Base-by-base conservation (phyloP, 2,797 vertebrate genomes). In the Lerista edwardsae region DNA sequence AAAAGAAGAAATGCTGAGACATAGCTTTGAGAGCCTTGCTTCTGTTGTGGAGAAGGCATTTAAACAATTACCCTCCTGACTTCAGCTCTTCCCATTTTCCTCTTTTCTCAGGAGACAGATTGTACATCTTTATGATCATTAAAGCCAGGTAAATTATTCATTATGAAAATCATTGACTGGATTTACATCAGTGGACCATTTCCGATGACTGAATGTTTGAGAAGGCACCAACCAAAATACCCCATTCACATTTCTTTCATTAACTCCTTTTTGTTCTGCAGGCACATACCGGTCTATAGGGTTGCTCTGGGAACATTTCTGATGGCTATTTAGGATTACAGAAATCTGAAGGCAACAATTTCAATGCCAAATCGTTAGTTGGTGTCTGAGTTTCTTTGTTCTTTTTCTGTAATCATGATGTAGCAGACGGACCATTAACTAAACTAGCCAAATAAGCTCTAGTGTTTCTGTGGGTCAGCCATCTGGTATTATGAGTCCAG, bases 301-400 rank as follows among this genome's bases (percentile, higher is more conserved):
- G n/a, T 85, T 85, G 83, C 23, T 23, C 69, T 69, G 12, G 87
- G 80, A 77, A 59, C 0, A 80, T 79, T 88, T 84, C 71, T 11
- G 86, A 27, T 1, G 61, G 72, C 14, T 0, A 3, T 67, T 27
- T 3, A 15, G 31, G 76, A 36, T 9, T 80, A 55, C 47, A 12
- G 82, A 88, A 87, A 80, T n/a, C 25, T 31, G 68, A 92, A 61
- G 25, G 77, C 62, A 75, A 2, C 21, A 65, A 41, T 73, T 73
- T 55, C 7, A 19, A 4, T 36, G 51, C 55, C 55, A 81, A 71
- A 51, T 75, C 1, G 25, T 36, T 76, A 34, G 39, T 61, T 47
- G 39, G 2, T 72, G n/a, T 29, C n/a, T 73, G 25, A 36, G 57
- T 69, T 69, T n/a, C n/a, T n/a, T 69, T 44, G 87, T 11, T 44